A percentile compares a stretch with the other conserved stretches of the same genome.
These are phyloP conservation scores for Tragelaphus strepsiceros DNA, from an alignment of 2,113 vertebrate genomes.

Conservation along the genomic window DNA sequence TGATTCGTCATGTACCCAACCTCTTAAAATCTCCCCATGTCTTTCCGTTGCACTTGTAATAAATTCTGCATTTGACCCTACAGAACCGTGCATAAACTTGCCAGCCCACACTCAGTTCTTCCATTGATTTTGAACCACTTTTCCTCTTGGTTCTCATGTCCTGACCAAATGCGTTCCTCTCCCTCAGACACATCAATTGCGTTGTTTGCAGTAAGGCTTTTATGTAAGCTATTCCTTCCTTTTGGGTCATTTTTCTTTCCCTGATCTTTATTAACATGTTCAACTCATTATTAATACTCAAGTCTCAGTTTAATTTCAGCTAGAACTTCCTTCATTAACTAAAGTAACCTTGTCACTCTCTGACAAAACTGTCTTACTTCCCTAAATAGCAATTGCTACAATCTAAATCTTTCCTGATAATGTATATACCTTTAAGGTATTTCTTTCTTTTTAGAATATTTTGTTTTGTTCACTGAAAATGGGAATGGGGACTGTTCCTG, in stretches of 20 bases:
- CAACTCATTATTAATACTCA: background rate
- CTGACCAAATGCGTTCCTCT: background rate
- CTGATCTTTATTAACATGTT: background rate
- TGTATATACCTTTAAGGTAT: background rate
- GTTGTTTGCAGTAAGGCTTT: background rate
- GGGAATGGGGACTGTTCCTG: background rate
- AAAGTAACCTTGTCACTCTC: background rate
- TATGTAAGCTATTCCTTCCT: background rate
- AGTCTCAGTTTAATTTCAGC: background rate
- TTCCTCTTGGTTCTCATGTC: background rate
- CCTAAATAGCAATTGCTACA: background rate
- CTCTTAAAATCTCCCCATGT: background rate
- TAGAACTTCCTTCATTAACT: background rate
- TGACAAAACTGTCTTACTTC: background rate
- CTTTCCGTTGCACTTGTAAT: background rate
- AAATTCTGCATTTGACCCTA: background rate
- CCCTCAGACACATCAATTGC: background rate
- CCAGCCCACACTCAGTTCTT: background rate
- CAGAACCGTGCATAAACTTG: background rate
- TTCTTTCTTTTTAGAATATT: background rate
- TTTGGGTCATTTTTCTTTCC: background rate
- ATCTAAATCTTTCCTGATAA: background rate
- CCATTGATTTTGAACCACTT: background rate
- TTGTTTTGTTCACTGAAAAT: background rate
- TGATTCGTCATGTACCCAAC: background rate